Evolutionary conservation across 1,140 invertebrate species (phyloP), one percentile per base, ranked within the genome.

Genomic region (Elysia chlorotica): DNA sequence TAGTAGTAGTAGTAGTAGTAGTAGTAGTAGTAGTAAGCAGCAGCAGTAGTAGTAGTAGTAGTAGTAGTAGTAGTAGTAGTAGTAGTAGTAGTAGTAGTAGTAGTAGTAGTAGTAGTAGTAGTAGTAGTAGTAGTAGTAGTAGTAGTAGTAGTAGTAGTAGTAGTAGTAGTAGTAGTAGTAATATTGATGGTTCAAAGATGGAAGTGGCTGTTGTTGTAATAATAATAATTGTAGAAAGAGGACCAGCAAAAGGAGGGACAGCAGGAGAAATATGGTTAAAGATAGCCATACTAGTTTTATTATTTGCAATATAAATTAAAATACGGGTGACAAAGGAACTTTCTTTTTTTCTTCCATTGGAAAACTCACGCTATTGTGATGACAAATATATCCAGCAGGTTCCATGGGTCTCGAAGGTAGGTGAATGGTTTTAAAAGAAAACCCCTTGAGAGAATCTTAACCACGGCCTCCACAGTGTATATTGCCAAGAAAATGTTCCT

Each of bases 351-450:
- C n/a, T n/a, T n/a, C n/a, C n/a, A n/a, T n/a, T n/a, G n/a, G n/a
- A n/a, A 23, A 48, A 95, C 95, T 89, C 95, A 97, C 76, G 96
- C 96, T 70, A 95, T 94, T 57, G 94, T 93, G 80, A 98, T 97
- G 65, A 97, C 96, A 67, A 96, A 92, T 88, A 98, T 98, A 89
- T 98, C 96, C 83, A 98, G 89, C 95, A 96, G 97, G 88, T 98
- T 99, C 96, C 96, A 99, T 6, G 95, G 95, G 90, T 97, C 98
- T 80, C 96, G 89, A 72, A 99, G 90, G 88, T 98, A 99, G 36
- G 96, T 97, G 88, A 96, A 98, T 86, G 96, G 96, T 88, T 96
- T 95, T 68, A 98, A 89, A 82, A 97, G 93, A 88, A 98, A 96
- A 76, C 96, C 96, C 89, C 97, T 95, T 74, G 96, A 95, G 82